Evolutionary conservation across 2,888 invertebrate species (phyloP), one percentile per base, ranked within the genome.

Genomic region (Ethmia dodecea): DNA sequence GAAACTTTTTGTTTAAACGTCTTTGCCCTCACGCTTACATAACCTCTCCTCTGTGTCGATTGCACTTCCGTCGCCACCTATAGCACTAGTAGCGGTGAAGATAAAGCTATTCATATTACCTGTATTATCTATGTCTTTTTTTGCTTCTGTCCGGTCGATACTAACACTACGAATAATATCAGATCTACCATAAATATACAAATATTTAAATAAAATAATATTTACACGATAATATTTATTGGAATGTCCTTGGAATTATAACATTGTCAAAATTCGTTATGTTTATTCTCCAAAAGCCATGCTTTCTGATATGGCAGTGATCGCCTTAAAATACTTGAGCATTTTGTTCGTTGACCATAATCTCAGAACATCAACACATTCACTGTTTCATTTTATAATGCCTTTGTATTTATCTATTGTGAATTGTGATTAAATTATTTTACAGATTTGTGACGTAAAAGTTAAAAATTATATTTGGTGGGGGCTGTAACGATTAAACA

Each of bases 241-340:
- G 61, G 60, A 66, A 68, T 67, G 57, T 68, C 46, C 39, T 52
- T 63, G 61, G 61, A 71, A 67, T 26, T n/a, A n/a, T n/a, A n/a
- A 18, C 13, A 14, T 33, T 28, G n/a, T 32, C 14, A 35, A 37
- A 37, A 38, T 30, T 20, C 10, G 11, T 55, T 45, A 26, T 46
- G 42, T 45, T 43, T 42, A 49, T 49, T 53, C 50, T 51, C 45
- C 48, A 44, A 49, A 47, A 61, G 68, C 65, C 63, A 67, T 64
- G 65, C 56, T 53, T 64, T 60, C 51, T 45, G 54, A 57, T 79
- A 79, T 80, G 80, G 80, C 81, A 72, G 68, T 72, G 56, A 56
- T 58, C 58, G 83, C 79, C 79, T 81, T 72, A 77, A 69, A 74
- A 69, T 77, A 79, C 61, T 83, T 86, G 86, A 86, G 86, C 86